Conservation (phyloP, 2,888 invertebrate genomes). For the Drosophila tanythrix region DNA sequence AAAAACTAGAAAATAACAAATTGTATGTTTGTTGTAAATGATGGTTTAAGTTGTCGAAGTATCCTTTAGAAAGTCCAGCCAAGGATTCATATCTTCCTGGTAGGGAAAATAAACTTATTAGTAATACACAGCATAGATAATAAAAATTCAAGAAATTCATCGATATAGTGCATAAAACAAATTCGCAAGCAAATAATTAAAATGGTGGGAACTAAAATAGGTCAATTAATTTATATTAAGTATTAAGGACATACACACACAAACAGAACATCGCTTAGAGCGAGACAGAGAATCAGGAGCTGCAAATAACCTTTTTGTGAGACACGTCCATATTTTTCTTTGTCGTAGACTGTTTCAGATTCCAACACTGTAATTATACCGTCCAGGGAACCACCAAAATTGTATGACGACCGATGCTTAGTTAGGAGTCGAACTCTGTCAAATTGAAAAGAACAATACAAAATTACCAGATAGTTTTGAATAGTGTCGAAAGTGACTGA, state of each 20-base stretch:
- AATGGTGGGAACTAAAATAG: neutral
- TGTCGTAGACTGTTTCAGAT: neutral
- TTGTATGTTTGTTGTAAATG: neutral
- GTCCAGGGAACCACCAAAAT: conserved; percentile 49
- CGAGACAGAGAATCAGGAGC: conserved; percentile 5
- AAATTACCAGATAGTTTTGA: neutral
- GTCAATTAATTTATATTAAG: neutral
- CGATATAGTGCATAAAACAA: neutral
- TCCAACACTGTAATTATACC: conserved; percentile 8
- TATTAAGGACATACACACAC: neutral
- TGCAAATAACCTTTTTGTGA: conserved; percentile 21
- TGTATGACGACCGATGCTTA: conserved; percentile 43
- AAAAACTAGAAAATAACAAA: neutral
- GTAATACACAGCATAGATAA: neutral
- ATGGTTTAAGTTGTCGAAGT: neutral
- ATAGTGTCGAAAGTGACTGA: neutral
- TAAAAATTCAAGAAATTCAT: neutral
- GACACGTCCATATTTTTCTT: conserved; percentile 12
- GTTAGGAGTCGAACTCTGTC: conserved; percentile 43
- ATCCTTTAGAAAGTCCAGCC: neutral
- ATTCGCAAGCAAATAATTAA: neutral
- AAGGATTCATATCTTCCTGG: neutral
- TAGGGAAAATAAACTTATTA: neutral
- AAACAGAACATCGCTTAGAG: conserved; percentile 12
- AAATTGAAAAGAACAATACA: neutral